Conservation (phyloP, 2,888 invertebrate genomes). For the Mythimna pallens region DNA sequence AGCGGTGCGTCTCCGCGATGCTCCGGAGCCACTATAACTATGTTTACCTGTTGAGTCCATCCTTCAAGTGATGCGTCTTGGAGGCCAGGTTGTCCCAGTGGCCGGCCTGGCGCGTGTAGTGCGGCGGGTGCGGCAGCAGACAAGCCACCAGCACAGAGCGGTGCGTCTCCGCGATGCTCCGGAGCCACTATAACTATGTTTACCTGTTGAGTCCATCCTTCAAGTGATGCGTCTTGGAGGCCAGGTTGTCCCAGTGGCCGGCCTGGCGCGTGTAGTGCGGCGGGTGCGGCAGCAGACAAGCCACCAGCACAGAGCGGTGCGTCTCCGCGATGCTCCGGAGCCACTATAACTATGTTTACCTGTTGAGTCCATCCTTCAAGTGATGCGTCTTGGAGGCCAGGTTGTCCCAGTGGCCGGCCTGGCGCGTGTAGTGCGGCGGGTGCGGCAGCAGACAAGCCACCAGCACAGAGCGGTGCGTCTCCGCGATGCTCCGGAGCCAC, state of each 20-base stretch:
- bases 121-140: too few species aligned
- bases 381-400: slow-evolving; percentile 96
- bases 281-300: slow-evolving; percentile 98
- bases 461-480: slow-evolving; percentile 96
- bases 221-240: slow-evolving; percentile 96
- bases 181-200: neutral
- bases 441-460: slow-evolving; percentile 98
- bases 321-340: slow-evolving; percentile 94
- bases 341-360: slow-evolving; percentile 90
- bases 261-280: slow-evolving; percentile 98
- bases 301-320: slow-evolving; percentile 97
- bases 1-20: too few species aligned
- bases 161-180: too few species aligned
- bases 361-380: slow-evolving; percentile 98
- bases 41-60: too few species aligned
- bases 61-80: too few species aligned
- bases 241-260: slow-evolving; percentile 98
- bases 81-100: too few species aligned
- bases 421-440: slow-evolving; percentile 98
- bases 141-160: too few species aligned
- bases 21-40: too few species aligned
- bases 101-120: too few species aligned
- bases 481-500: slow-evolving; percentile 96
- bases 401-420: slow-evolving; percentile 99
- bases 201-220: slow-evolving; percentile 97